Evolutionary conservation across 2,888 invertebrate genomes (phyloP).

Genomic region (Nephrotoma flavescens): DNA sequence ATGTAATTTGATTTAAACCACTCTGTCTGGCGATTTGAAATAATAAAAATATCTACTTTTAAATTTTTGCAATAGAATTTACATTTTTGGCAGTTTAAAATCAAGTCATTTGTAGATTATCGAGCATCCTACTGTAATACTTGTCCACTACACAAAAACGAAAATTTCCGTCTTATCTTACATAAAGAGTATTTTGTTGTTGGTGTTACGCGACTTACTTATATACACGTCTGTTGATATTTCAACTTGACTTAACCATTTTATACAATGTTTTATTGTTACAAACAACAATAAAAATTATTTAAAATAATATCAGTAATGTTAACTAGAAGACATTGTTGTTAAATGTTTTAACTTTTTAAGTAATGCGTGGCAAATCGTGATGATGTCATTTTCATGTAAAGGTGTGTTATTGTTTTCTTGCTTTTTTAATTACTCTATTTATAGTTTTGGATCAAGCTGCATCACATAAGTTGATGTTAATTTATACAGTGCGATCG

Average conservation of each 20-base stretch:
- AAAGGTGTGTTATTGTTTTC: background rate
- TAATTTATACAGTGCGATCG: too few species aligned
- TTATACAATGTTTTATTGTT: background rate
- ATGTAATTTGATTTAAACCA: background rate
- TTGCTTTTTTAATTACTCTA: too few species aligned
- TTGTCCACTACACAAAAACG: background rate
- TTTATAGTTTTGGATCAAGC: too few species aligned
- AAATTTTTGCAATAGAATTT: background rate
- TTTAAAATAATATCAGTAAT: background rate
- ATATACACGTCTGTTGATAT: background rate
- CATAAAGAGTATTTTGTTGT: background rate
- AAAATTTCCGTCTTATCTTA: background rate
- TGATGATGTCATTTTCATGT: background rate
- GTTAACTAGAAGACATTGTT: background rate
- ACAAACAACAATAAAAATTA: background rate
- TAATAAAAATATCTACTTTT: background rate
- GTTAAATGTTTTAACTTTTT: background rate
- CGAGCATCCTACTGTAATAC: background rate
- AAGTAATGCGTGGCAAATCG: background rate
- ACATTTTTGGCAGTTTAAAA: background rate
- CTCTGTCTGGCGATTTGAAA: background rate
- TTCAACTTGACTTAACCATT: background rate
- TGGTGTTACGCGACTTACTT: background rate
- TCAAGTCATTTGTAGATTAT: background rate
- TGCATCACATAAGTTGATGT: too few species aligned